Percentiles rank a stretch among this genome's conserved stretches.
These are phyloP conservation scores for Hylaea fasciaria DNA, from an alignment of 2,888 invertebrate genomes.

Conservation along the genomic window DNA sequence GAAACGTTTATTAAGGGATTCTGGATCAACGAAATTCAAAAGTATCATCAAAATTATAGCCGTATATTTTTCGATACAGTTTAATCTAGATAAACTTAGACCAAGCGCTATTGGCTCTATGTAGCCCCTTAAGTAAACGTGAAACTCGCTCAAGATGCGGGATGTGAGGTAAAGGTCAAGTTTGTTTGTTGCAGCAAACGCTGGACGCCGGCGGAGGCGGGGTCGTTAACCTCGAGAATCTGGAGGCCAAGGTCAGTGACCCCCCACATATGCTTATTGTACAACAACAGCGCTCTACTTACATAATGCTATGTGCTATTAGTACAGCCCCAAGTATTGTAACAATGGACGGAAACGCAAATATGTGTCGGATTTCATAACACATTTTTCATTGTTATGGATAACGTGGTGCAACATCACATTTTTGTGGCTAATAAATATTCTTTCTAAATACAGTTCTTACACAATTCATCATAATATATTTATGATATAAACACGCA, in stretches of 20 bases:
- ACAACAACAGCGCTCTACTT: slow-evolving; percentile 29
- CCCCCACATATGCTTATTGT: slow-evolving; percentile 39
- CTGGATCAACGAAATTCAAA: too few species aligned
- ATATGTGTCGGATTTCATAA: slow-evolving; percentile 36
- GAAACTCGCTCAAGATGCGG: slow-evolving; percentile 24
- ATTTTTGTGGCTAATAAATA: slow-evolving; percentile 15
- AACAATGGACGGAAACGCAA: slow-evolving; percentile 40
- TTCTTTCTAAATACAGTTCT: too few species aligned
- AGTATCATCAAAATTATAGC: background rate
- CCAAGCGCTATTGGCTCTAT: background rate
- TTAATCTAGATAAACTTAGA: too few species aligned
- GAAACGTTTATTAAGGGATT: too few species aligned
- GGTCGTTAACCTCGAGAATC: slow-evolving; percentile 90
- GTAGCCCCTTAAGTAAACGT: background rate
- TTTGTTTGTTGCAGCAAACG: slow-evolving; percentile 79
- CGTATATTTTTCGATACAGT: too few species aligned
- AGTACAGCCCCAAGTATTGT: slow-evolving; percentile 18
- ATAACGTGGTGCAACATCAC: slow-evolving; percentile 27
- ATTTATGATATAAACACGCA: too few species aligned
- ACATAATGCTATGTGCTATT: slow-evolving; percentile 30
- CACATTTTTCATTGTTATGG: slow-evolving; percentile 23
- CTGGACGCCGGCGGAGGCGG: slow-evolving; percentile 77
- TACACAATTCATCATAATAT: too few species aligned
- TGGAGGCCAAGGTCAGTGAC: slow-evolving; percentile 90
- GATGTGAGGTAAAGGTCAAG: slow-evolving; percentile 37